Evolutionary conservation across 2,888 invertebrate genomes (phyloP), one percentile per base, ranked within the genome.

Genomic region (Chymomyza caudatula): DNA sequence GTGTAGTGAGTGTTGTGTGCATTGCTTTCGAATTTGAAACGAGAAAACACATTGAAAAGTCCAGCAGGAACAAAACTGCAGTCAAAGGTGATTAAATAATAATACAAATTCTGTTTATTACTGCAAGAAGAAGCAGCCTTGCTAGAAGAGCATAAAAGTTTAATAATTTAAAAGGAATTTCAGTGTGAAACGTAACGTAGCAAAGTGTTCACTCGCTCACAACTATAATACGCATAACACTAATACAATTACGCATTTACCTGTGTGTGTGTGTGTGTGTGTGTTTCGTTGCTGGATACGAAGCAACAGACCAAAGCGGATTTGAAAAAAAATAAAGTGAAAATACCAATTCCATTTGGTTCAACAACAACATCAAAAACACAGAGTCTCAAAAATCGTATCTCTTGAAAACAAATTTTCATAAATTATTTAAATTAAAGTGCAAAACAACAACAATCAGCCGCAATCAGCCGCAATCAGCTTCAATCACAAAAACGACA

Each of bases 1-100:
- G 85, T 79, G 87, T 71, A 67, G 87, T 87, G 87, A 81, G 87
- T 87, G 87, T 86, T 82, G 82, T 74, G 69, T 43, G 51, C 62
- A 65, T 72, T 76, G 63, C 73, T 77, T 78, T 79, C 72, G 25
- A 29, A 55, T 17, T 37, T 37, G 29, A 42, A 43, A 13, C 13
- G 13, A 37, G 17, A 29, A 6, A 55, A 54, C 23, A 37, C 8
- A 37, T 25, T 44, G 3, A 57, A 59, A 49, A 67, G 57, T 20
- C 20, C 51, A 68, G 60, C 8, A 55, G 57, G 43, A 62, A 25
- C 13, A n/a, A n/a, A 8, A 57, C 20, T 37, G 29, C 51, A 58
- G 47, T n/a, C 15, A 49, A 49, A 52, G 61, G 64, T 64, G 66
- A 49, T 63, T 67, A 63, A 65, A 65, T 61, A 67, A 70, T 68